Evolutionary conservation across 2,888 invertebrate genomes (phyloP).

Genomic region (Prenolepis imparis): DNA sequence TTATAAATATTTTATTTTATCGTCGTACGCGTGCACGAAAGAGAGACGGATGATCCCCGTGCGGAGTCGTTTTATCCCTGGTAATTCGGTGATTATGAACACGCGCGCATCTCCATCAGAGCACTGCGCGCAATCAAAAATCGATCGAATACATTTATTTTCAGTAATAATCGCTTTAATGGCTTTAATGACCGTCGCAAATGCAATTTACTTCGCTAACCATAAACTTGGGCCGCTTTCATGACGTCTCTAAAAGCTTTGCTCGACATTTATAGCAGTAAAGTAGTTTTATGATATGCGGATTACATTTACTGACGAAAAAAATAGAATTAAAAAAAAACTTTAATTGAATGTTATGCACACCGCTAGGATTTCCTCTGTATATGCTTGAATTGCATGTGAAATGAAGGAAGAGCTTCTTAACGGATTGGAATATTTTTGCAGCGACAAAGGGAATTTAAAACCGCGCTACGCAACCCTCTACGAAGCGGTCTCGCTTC

Average conservation of each 20-base stretch:
- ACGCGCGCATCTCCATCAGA: constrained; percentile 31
- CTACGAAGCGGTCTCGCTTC: not conserved
- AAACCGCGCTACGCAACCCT: not conserved
- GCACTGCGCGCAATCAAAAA: constrained; percentile 34
- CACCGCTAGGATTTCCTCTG: not conserved
- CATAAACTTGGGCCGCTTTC: constrained; percentile 9
- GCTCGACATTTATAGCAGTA: constrained; percentile 1
- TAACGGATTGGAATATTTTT: not conserved
- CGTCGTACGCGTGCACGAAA: not conserved
- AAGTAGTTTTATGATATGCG: constrained; percentile 15
- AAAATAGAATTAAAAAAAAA: not conserved
- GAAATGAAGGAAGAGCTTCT: not conserved
- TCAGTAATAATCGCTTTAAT: constrained; percentile 31
- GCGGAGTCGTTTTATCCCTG: constrained; percentile 25
- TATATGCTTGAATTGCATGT: not conserved
- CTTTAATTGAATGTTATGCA: constrained; percentile 16
- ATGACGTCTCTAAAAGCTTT: not conserved
- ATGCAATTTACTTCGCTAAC: constrained; percentile 15
- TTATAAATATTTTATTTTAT: constrained; percentile 66
- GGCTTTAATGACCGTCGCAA: constrained; percentile 22
- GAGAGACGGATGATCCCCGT: constrained; percentile 40
- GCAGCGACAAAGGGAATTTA: not conserved
- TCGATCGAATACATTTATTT: constrained; percentile 44
- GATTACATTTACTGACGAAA: not conserved
- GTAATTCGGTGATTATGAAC: constrained; percentile 54